Evolutionary conservation across 2,888 invertebrate species (phyloP).

Genomic region (Cynaeus angustus): DNA sequence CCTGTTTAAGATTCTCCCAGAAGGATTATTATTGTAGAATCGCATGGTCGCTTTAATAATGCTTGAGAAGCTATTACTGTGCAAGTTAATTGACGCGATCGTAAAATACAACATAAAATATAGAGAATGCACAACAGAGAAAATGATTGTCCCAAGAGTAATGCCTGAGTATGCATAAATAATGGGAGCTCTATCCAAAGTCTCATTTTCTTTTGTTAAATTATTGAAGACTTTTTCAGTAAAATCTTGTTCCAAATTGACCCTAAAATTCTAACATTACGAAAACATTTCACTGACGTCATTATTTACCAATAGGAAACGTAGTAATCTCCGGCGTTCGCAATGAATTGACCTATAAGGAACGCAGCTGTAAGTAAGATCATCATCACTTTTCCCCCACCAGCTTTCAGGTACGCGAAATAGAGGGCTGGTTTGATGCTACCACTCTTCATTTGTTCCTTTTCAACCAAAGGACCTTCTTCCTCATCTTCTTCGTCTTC

Average conservation of each 20-base stretch:
- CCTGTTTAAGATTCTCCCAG: slow-evolving; percentile 68
- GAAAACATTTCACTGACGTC: background rate
- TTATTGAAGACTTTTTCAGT: slow-evolving; percentile 53
- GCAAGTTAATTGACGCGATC: slow-evolving; percentile 66
- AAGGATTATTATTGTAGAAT: slow-evolving; percentile 69
- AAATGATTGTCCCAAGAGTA: slow-evolving; percentile 70
- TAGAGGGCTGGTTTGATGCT: slow-evolving; percentile 67
- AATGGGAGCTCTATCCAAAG: slow-evolving; percentile 59
- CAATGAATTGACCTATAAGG: slow-evolving; percentile 75
- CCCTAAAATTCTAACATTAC: slow-evolving; percentile 57
- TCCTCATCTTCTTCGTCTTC: slow-evolving; percentile 65
- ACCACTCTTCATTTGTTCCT: slow-evolving; percentile 65
- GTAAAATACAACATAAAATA: slow-evolving; percentile 68
- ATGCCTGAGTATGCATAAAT: slow-evolving; percentile 73
- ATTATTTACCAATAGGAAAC: slow-evolving; percentile 78
- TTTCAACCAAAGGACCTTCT: slow-evolving; percentile 63
- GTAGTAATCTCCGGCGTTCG: slow-evolving; percentile 81
- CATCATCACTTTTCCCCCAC: slow-evolving; percentile 72
- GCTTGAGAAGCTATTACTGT: slow-evolving; percentile 65
- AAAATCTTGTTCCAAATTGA: slow-evolving; percentile 67
- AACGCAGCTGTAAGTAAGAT: slow-evolving; percentile 72
- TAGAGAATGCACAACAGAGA: slow-evolving; percentile 64
- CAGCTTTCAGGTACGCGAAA: slow-evolving; percentile 73
- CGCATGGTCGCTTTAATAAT: slow-evolving; percentile 67
- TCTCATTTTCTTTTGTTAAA: slow-evolving; percentile 53